These are phyloP conservation scores for Platyscapa corneri DNA, from an alignment of 1,140 invertebrate species.

Conservation along the genomic window DNA sequence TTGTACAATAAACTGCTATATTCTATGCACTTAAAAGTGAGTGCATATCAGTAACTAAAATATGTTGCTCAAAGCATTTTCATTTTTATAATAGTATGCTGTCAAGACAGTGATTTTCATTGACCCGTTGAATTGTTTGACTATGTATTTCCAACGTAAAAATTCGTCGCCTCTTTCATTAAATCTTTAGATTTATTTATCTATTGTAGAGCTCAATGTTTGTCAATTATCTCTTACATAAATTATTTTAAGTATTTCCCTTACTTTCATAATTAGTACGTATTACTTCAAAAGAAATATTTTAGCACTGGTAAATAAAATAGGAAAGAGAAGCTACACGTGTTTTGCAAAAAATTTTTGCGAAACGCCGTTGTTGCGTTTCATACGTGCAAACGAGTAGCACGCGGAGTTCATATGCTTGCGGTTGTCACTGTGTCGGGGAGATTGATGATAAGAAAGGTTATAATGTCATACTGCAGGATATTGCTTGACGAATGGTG, in stretches of 20 bases:
- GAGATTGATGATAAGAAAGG: constrained; percentile 60
- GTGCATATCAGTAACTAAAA: no score
- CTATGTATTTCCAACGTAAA: no score
- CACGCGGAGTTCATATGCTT: constrained; percentile 1
- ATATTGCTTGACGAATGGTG: constrained; percentile 50
- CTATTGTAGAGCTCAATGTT: neutral
- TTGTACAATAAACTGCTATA: no score
- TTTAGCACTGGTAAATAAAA: neutral
- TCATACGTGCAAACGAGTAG: neutral
- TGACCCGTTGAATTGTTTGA: no score
- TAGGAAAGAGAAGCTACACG: constrained; percentile 7
- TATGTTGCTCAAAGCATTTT: no score
- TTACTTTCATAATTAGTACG: neutral
- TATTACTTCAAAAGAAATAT: neutral
- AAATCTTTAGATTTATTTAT: neutral
- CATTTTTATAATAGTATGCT: no score
- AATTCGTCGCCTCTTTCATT: no score
- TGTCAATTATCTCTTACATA: neutral
- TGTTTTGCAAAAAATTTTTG: constrained; percentile 7
- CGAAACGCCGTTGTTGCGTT: neutral
- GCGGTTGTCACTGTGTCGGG: neutral
- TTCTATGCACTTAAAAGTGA: no score
- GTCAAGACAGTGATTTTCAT: no score
- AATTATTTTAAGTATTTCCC: neutral
- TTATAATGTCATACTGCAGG: constrained; percentile 57